These are phyloP conservation scores for Chionoecetes opilio DNA, from an alignment of 1,140 invertebrate genomes.

Conservation along the genomic window DNA sequence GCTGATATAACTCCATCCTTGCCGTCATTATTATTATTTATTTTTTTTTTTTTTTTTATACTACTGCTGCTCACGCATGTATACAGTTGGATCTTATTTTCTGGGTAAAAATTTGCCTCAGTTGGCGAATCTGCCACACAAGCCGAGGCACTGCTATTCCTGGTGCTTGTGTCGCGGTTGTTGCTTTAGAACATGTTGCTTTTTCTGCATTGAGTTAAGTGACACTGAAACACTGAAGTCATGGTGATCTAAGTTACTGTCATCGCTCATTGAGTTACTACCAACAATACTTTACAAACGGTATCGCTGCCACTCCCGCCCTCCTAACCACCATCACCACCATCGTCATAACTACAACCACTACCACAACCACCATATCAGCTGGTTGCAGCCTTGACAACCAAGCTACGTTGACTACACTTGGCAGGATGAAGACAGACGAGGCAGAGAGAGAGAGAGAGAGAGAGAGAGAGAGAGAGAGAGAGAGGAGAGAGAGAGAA, in stretches of 20 bases:
- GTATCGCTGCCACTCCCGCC: background rate
- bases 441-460: background rate
- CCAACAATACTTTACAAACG: background rate
- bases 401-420: background rate
- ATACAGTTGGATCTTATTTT: too few species aligned
- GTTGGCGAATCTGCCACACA: too few species aligned
- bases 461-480: background rate
- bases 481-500: background rate
- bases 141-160: too few species aligned
- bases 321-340: background rate
- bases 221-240: too few species aligned
- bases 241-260: too few species aligned
- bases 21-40: background rate
- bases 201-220: too few species aligned
- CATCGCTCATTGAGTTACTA: background rate
- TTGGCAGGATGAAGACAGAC: background rate
- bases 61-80: too few species aligned
- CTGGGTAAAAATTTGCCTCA: too few species aligned
- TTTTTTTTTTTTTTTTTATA: background rate
- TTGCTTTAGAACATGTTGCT: too few species aligned
- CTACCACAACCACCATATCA: background rate
- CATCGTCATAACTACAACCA: background rate
- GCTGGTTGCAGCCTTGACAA: background rate
- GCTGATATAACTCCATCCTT: background rate
- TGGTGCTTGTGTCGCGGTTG: too few species aligned